Conservation (phyloP, 2,797 vertebrate genomes). For the Heterohyrax brucei region DNA sequence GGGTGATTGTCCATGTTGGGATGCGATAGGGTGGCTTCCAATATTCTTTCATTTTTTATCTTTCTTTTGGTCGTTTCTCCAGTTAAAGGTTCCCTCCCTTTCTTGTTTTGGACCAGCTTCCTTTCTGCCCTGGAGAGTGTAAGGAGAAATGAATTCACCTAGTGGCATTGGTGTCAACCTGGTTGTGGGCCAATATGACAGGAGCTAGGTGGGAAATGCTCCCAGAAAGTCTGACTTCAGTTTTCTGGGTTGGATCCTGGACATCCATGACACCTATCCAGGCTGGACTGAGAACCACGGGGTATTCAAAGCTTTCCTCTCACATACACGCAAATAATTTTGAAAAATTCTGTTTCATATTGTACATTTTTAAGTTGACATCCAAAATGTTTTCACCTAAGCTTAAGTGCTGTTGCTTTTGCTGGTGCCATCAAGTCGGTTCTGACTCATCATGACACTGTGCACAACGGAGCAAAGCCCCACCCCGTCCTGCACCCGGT, state of each 20-base stretch:
- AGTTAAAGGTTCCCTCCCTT: not conserved
- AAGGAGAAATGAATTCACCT: not conserved
- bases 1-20: not conserved
- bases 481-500: no score
- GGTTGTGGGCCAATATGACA: not conserved
- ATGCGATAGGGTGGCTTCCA: not conserved
- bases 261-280: not conserved
- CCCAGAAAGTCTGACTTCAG: not conserved
- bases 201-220: fast-evolving
- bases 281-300: not conserved
- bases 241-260: not conserved
- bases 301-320: not conserved
- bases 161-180: not conserved
- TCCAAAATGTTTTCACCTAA: not conserved
- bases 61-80: not conserved
- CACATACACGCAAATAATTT: not conserved
- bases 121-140: not conserved
- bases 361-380: not conserved
- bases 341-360: slow-evolving; percentile 18
- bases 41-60: not conserved
- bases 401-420: not conserved
- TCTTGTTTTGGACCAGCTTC: not conserved
- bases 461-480: no score
- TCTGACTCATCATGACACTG: no score
- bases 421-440: no score